Base-by-base conservation (phyloP, 2,797 vertebrate genomes). In the Falco columbarius region DNA sequence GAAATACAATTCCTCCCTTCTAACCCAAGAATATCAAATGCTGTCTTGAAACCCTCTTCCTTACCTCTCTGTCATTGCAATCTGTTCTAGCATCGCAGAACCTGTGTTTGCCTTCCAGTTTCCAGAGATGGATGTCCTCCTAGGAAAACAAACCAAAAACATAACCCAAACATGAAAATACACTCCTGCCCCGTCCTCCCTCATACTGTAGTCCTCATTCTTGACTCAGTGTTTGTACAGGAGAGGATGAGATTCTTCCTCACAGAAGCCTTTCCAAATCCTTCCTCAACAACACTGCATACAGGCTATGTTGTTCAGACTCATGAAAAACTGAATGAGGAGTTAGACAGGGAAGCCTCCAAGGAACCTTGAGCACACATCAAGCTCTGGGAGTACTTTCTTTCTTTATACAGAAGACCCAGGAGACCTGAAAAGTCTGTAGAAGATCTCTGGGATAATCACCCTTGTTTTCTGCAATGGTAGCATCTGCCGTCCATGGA, bases 21-120 rank as follows among this genome's bases (percentile, higher is more conserved):
- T 95, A 77, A 91, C 22, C 91, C 56, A n/a, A 68, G 81, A 96
- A 96, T 38, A 91, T 52, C 72, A 82, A 61, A 77, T 23, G 65
- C 34, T 42, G 34, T 62, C 90, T 67, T 75, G 10, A n/a, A 47
- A 34, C 24, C 23, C 47, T 47, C 66, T 89, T 92, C 75, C 98
- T 98, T 97, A 99, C 99, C 99, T 99, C 97, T 99, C 99, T 2
- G 99, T 99, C 99, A 99, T 99, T 65, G 99, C 99, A 19, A 99
- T 99, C 98, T 99, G 99, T 91, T 99, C 99, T 98, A 99, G 95
- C 99, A 99, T 99, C 23, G 99, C 99, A 14, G 99, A 99, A 66
- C 99, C 99, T 1, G 99, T 99, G 97, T 99, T 99, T 70, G 99
- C 99, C 95, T 99, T 99, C 99, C 99, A 99, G 98, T 99, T 99